Evolutionary conservation across 2,113 vertebrate species (phyloP).

Genomic region (Cyanoliseus patagonus): DNA sequence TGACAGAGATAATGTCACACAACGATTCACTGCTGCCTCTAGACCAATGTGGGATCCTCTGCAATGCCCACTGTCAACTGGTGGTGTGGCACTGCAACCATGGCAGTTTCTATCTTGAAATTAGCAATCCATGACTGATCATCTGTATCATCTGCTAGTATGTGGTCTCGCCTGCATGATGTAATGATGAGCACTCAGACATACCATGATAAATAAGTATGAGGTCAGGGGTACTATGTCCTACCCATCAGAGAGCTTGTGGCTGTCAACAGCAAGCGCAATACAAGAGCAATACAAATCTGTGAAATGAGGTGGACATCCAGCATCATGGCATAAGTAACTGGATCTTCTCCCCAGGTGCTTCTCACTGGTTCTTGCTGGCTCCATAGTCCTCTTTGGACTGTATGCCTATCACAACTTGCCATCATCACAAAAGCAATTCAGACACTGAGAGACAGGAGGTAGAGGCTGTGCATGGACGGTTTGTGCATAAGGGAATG

Average conservation of each 20-base stretch:
- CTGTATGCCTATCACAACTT: background rate
- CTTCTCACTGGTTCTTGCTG: background rate
- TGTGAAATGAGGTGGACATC: background rate
- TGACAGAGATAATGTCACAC: background rate
- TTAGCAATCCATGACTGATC: background rate
- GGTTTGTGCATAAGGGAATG: background rate
- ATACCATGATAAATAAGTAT: background rate
- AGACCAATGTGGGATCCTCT: background rate
- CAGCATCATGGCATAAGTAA: background rate
- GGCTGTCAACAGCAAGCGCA: background rate
- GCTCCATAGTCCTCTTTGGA: background rate
- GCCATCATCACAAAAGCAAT: background rate
- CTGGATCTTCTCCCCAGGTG: background rate
- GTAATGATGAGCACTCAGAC: background rate
- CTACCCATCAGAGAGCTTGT: background rate
- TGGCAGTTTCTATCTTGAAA: background rate
- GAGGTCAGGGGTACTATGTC: accelerated
- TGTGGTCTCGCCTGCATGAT: background rate
- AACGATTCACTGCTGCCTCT: background rate
- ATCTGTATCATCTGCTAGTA: background rate
- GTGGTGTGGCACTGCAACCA: background rate
- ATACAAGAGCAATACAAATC: background rate
- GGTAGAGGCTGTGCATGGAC: background rate
- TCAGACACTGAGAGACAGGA: background rate
- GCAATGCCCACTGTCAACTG: background rate